phyloP scores from a whole-genome alignment of 2,113 vertebrate genomes.

The Xiphophorus maculatus region DNA sequence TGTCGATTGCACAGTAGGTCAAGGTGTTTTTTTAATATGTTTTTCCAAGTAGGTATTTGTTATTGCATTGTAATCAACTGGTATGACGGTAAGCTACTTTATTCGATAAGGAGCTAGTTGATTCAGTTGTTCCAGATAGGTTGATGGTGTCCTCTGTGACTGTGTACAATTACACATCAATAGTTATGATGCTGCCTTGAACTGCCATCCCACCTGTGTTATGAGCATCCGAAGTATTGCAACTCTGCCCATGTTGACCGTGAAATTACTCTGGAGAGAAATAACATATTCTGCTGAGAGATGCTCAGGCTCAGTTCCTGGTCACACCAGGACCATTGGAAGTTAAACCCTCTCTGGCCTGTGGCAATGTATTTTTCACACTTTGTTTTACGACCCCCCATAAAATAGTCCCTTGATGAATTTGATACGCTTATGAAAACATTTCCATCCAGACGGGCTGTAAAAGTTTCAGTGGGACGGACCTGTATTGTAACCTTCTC shows the following conservation, averaged over 20 bases:
- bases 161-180: not conserved
- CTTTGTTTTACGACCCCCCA: conserved; percentile 68
- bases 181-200: conserved; percentile 24
- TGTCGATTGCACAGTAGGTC: not conserved
- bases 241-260: conserved; percentile 20
- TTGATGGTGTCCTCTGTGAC: conserved; percentile 13
- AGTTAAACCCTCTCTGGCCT: conserved; percentile 63
- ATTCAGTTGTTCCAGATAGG: not conserved
- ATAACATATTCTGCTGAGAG: conserved; percentile 42
- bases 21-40: not conserved
- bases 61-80: not conserved
- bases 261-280: conserved; percentile 38
- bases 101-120: not conserved
- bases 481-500: conserved; percentile 48
- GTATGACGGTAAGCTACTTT: not conserved
- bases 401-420: conserved; percentile 75
- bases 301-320: conserved; percentile 19
- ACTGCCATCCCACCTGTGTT: conserved; percentile 17
- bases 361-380: conserved; percentile 70
- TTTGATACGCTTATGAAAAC: conserved; percentile 78
- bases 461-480: conserved; percentile 56
- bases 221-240: conserved; percentile 19
- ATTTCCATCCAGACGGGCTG: conserved; percentile 61
- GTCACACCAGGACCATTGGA: conserved; percentile 36
- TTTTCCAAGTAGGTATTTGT: conserved; percentile 2